Base-by-base conservation (phyloP, 2,888 invertebrate species). In the Scaptomyza flava region DNA sequence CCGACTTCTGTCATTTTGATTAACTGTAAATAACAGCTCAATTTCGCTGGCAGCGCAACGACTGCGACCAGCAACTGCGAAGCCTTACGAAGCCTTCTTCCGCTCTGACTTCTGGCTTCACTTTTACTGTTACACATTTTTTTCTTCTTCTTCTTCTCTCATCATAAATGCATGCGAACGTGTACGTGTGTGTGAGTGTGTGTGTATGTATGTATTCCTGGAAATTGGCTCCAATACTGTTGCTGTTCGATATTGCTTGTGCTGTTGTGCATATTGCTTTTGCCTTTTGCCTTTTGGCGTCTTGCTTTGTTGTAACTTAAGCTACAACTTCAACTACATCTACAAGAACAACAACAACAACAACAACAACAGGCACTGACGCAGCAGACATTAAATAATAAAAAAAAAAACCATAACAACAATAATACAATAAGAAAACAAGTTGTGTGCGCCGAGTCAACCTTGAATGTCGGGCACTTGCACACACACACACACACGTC, bases 401-500 rank as follows among this genome's bases (percentile, higher is more conserved):
- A 45, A 48, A 51, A 52, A 62, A 72, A 75, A 61, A 51, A 74
- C 59, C 48, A 23, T 23, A 68, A 36, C 38, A 70, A 58, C 47
- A 78, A 71, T 58, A 72, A 80, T 50, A n/a, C n/a, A 73, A 53
- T 59, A 78, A 68, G 69, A 78, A 77, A 74, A 74, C 75, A 78
- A 78, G 79, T 85, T 79, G 74, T 69, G 75, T 27, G 27, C 69
- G 72, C 60, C 80, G 72, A 41, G 41, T 71, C 79, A 87, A 84
- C 84, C 84, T 84, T 84, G 84, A 84, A 84, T 86, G 83, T 86
- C 84, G 84, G 88, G 73, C 84, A 84, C 71, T 79, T 68, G 69
- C 68, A 77, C 70, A 78, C 63, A 51, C 52, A 53, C 17, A 56
- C 27, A 48, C 46, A 31, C 57, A 46, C 7, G 36, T 58, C 52